Evolutionary conservation across 2,113 vertebrate species (phyloP).

Genomic region (Naja naja): DNA sequence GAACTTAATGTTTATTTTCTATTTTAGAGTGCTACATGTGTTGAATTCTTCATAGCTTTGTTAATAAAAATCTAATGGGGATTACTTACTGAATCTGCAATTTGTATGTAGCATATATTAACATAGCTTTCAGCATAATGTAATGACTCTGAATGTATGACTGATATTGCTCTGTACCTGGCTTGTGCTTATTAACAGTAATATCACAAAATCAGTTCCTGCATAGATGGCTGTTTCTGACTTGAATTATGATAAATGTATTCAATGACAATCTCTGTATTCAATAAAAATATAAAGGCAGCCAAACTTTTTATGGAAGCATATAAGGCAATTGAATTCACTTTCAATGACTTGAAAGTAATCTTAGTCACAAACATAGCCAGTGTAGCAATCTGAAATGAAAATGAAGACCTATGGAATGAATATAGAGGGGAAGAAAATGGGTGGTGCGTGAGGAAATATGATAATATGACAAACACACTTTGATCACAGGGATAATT

Average conservation of each 20-base stretch:
- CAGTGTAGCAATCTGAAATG: conserved; percentile 40
- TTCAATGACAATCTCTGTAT: not conserved
- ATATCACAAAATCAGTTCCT: not conserved
- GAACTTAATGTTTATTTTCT: not conserved
- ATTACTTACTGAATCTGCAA: conserved; percentile 56
- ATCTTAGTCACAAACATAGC: not conserved
- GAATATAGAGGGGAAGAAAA: not conserved
- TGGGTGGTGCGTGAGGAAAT: conserved; percentile 31
- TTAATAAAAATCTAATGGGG: conserved; percentile 37
- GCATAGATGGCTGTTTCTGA: not conserved
- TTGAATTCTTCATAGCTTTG: conserved; percentile 47
- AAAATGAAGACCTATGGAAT: conserved; percentile 38
- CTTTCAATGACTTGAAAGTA: not conserved
- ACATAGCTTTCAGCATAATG: conserved; percentile 63
- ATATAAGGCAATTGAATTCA: not conserved
- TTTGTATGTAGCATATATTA: conserved; percentile 60
- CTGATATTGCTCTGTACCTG: conserved; percentile 50
- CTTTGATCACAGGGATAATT: conserved; percentile 67
- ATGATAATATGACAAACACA: conserved; percentile 45
- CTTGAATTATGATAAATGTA: rapidly evolving
- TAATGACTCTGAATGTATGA: conserved; percentile 70
- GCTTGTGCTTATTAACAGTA: conserved; percentile 50
- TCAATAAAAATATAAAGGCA: not conserved
- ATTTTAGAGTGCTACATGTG: not conserved
- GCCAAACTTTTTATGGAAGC: not conserved